These are phyloP conservation scores for Jaculus jaculus DNA, from an alignment of 2,113 vertebrate genomes.

Conservation along the genomic window DNA sequence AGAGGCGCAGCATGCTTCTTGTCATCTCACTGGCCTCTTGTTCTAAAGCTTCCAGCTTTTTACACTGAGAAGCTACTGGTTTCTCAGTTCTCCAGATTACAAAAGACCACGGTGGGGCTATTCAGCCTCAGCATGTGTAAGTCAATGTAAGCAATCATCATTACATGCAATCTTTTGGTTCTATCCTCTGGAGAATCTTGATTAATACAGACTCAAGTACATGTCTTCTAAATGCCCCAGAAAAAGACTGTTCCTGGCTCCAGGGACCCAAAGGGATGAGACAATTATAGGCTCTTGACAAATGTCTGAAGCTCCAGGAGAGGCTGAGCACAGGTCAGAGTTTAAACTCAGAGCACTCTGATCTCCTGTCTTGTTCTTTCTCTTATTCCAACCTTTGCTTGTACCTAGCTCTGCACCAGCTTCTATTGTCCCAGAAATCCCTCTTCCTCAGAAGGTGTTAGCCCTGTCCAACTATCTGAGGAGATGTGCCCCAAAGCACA, in stretches of 20 bases:
- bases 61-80: neutral
- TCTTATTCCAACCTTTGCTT: neutral
- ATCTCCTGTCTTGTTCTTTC: neutral
- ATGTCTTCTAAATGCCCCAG: neutral
- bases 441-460: neutral
- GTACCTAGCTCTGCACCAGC: neutral
- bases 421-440: neutral
- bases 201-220: neutral
- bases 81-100: neutral
- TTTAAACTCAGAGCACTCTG: neutral
- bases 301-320: neutral
- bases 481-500: neutral
- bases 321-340: neutral
- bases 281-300: neutral
- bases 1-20: too few relatives aligned
- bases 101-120: too few relatives aligned
- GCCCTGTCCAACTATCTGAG: fast-evolving
- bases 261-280: neutral
- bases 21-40: neutral
- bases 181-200: neutral
- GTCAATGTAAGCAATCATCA: neutral
- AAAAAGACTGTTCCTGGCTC: neutral
- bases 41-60: neutral
- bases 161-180: neutral
- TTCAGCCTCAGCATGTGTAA: neutral